phyloP scores from a whole-genome alignment of 2,888 invertebrate genomes.

The Sphaerophoria taeniata region DNA sequence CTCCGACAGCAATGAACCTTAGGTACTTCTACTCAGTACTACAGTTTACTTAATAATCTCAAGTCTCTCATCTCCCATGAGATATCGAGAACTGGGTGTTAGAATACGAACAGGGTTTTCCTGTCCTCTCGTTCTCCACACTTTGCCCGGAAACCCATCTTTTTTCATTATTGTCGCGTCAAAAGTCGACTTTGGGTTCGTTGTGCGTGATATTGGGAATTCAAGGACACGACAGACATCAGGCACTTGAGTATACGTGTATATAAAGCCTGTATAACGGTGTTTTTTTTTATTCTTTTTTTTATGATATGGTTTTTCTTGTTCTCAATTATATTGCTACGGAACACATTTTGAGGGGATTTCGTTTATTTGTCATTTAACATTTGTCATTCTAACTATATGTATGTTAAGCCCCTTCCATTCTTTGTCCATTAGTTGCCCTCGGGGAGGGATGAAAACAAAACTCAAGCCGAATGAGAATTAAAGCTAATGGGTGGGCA shows the following conservation, averaged over 20 bases:
- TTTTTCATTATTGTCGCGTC: conserved; percentile 13
- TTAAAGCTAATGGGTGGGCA: not conserved
- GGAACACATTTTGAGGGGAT: conserved; percentile 9
- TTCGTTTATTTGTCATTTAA: conserved; percentile 17
- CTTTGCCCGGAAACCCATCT: not conserved
- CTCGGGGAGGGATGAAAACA: too few species aligned
- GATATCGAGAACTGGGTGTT: not conserved
- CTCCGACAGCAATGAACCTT: too few species aligned
- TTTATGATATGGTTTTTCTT: not conserved
- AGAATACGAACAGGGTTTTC: not conserved
- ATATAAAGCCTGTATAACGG: not conserved
- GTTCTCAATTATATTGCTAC: conserved; percentile 3
- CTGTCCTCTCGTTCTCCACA: too few species aligned
- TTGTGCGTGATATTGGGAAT: conserved; percentile 17
- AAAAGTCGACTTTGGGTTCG: not conserved
- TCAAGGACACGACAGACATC: conserved; percentile 26
- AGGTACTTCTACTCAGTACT: not conserved
- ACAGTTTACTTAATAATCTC: not conserved
- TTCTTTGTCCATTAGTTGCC: too few species aligned
- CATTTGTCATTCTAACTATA: conserved; percentile 17
- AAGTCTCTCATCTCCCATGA: not conserved
- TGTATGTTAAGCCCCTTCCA: conserved; percentile 1
- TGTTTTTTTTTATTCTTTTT: not conserved
- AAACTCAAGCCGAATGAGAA: too few species aligned
- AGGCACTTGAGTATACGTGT: not conserved